These are phyloP conservation scores for Microctenopoma stevenorrisi DNA, from an alignment of 2,797 vertebrate genomes.

Conservation along the genomic window DNA sequence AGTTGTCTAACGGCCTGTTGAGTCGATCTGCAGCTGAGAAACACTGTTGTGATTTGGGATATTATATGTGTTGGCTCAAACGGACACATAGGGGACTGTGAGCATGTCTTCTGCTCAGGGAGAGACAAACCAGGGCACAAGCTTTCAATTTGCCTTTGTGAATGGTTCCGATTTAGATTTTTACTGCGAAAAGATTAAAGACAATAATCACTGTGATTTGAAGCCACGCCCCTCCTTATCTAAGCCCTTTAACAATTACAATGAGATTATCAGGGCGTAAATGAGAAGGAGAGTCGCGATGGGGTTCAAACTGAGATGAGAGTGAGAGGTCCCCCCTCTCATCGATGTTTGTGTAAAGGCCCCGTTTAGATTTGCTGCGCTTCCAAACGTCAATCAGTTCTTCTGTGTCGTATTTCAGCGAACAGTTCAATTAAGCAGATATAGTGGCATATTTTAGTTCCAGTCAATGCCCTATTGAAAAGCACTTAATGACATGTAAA, in stretches of 20 bases:
- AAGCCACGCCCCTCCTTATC: constrained; percentile 11
- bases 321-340: constrained; percentile 56
- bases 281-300: constrained; percentile 53
- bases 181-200: constrained; percentile 32
- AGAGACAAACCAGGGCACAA: constrained; percentile 1
- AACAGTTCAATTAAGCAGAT: constrained; percentile 91
- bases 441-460: constrained; percentile 96
- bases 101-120: background rate
- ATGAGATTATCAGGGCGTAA: constrained; percentile 55
- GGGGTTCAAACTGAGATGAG: constrained; percentile 55
- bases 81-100: background rate
- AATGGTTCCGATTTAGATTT: constrained; percentile 23
- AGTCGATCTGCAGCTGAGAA: background rate
- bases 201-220: constrained; percentile 35
- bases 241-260: constrained; percentile 36
- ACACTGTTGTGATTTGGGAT: constrained; percentile 14
- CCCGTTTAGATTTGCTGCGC: constrained; percentile 63
- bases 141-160: background rate
- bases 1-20: constrained; percentile 39
- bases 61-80: background rate
- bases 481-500: constrained; percentile 98
- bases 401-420: constrained; percentile 85
- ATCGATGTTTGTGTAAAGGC: constrained; percentile 74
- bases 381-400: constrained; percentile 78
- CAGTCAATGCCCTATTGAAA: constrained; percentile 96